These are phyloP conservation scores for Picathartes gymnocephalus DNA, from an alignment of 2,113 vertebrate species.

Conservation along the genomic window DNA sequence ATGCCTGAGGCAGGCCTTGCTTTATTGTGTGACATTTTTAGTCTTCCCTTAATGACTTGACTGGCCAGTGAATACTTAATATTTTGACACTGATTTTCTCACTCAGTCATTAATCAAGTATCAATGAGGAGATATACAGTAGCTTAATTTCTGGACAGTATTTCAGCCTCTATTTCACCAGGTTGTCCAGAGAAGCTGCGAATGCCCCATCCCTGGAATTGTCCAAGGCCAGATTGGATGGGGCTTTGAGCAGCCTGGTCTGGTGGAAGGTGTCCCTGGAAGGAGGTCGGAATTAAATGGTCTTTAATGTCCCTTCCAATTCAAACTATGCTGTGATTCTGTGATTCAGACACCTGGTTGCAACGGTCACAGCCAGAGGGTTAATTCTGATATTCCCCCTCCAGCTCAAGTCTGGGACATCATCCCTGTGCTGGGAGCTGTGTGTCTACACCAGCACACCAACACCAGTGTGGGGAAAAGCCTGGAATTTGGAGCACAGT, in stretches of 20 bases:
- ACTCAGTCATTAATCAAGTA: background rate
- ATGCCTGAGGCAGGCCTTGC: background rate
- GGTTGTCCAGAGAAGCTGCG: background rate
- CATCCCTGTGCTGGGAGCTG: background rate
- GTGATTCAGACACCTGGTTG: background rate
- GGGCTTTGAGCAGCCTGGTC: background rate
- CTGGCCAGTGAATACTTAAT: background rate
- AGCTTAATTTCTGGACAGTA: background rate
- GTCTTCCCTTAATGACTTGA: background rate
- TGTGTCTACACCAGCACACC: background rate
- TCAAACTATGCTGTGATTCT: background rate
- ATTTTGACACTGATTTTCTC: background rate
- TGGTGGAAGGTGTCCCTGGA: background rate
- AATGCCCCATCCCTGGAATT: background rate
- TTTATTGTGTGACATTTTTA: background rate
- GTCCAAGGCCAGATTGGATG: background rate
- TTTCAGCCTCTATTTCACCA: background rate
- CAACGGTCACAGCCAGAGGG: background rate
- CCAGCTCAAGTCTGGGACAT: background rate
- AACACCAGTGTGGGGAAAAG: background rate
- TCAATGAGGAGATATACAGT: accelerated
- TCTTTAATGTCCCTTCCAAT: background rate
- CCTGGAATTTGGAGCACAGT: background rate
- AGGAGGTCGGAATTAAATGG: background rate
- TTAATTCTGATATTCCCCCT: background rate